A percentile compares a stretch with the other conserved stretches of the same genome.
Conservation (phyloP, 2,888 invertebrate genomes). For the Vannuccia rotundouncinata region DNA sequence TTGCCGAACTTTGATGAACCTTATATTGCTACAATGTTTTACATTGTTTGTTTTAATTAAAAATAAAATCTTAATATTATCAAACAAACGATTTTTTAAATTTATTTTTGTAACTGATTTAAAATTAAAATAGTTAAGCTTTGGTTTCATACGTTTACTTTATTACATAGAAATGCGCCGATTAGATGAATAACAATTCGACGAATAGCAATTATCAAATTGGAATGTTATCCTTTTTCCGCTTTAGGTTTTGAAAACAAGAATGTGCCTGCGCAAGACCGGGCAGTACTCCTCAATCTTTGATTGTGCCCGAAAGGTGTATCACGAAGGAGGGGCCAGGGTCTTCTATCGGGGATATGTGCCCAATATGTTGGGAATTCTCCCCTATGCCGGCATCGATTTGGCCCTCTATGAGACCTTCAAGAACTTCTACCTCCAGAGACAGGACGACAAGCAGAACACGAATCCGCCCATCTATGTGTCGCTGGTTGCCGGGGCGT, state of each 20-base stretch:
- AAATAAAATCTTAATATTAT: too few relatives aligned
- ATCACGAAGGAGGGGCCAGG: conserved; percentile 70
- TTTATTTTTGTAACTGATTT: too few relatives aligned
- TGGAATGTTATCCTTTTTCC: neutral
- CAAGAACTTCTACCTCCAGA: conserved; percentile 43
- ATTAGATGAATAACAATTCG: too few relatives aligned
- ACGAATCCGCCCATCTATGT: conserved; percentile 43
- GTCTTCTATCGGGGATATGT: conserved; percentile 91
- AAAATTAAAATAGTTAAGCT: too few relatives aligned
- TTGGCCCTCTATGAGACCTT: conserved; percentile 81
- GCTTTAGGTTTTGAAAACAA: conserved; percentile 77
- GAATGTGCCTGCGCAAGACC: conserved; percentile 83
- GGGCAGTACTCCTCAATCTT: conserved; percentile 64
- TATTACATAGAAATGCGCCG: too few relatives aligned
- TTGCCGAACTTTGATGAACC: too few relatives aligned
- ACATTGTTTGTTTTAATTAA: too few relatives aligned
- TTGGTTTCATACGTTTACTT: too few relatives aligned
- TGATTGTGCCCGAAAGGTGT: conserved; percentile 81
- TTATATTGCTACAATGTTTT: too few relatives aligned
- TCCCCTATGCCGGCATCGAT: conserved; percentile 95
- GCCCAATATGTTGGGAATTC: conserved; percentile 82
- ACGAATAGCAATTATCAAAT: too few relatives aligned
- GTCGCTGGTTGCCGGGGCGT: conserved; percentile 44
- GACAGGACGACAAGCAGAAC: conserved; percentile 41
- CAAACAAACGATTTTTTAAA: too few relatives aligned